Conservation (phyloP, 2,113 vertebrate genomes). For the Saccopteryx bilineata region DNA sequence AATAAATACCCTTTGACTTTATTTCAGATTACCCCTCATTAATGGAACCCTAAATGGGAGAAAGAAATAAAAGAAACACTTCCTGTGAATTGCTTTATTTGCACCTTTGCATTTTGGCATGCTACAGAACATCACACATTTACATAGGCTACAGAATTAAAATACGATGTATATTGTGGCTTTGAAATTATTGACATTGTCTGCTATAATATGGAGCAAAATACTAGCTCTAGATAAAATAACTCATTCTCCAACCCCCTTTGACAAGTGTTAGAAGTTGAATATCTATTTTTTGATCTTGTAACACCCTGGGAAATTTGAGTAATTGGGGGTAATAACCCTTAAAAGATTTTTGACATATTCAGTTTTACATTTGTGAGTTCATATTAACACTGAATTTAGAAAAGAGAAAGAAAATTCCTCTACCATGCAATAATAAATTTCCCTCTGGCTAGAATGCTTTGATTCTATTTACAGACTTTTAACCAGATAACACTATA, state of each 20-base stretch:
- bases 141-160: constrained; percentile 63
- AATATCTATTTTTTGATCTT: constrained; percentile 25
- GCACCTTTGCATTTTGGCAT: constrained; percentile 52
- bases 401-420: constrained; percentile 27
- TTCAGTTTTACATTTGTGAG: constrained; percentile 38
- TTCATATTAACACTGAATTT: constrained; percentile 50
- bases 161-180: constrained; percentile 57
- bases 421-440: constrained; percentile 40
- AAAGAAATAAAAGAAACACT: constrained; percentile 56
- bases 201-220: constrained; percentile 12
- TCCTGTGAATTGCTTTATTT: constrained; percentile 70
- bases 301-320: not conserved
- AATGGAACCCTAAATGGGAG: not conserved
- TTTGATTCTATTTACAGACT: constrained; percentile 61
- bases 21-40: constrained; percentile 44
- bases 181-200: constrained; percentile 42
- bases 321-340: not conserved
- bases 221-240: not conserved
- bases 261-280: not conserved
- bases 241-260: not conserved
- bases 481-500: constrained; percentile 37
- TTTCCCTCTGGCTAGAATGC: constrained; percentile 40
- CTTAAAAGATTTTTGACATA: constrained; percentile 60
- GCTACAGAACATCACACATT: constrained; percentile 36
- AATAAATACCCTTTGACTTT: constrained; percentile 58